Conservation (phyloP, 2,113 vertebrate genomes). For the Crotalus viridis region DNA sequence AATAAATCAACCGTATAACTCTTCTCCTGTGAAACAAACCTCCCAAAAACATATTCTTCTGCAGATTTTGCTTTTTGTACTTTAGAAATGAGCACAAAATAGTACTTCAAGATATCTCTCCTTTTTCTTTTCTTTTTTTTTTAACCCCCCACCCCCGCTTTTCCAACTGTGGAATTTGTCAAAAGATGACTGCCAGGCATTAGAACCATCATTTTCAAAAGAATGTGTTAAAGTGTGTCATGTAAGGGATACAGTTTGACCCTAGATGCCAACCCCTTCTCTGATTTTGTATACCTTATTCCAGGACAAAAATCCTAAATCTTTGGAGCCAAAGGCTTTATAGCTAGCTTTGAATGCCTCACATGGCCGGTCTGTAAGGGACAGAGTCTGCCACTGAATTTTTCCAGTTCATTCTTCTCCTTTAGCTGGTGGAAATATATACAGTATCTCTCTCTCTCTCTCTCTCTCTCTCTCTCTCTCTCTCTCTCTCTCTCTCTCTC, state of each 20-base stretch:
- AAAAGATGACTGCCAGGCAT: slow-evolving; percentile 11
- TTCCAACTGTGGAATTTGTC: slow-evolving; percentile 41
- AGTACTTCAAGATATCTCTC: slow-evolving; percentile 20
- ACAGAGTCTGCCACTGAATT: slow-evolving; percentile 45
- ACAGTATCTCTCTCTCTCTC: no score
- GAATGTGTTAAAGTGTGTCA: slow-evolving; percentile 19
- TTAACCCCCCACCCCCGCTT: not conserved
- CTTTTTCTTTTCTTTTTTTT: not conserved
- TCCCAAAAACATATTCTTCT: not conserved
- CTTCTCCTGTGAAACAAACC: not conserved
- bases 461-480: no score
- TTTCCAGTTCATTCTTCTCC: slow-evolving; percentile 50
- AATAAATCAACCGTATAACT: not conserved
- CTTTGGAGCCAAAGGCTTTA: slow-evolving; percentile 42
- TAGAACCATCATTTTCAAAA: slow-evolving; percentile 11
- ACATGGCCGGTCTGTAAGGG: slow-evolving; percentile 35
- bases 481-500: no score
- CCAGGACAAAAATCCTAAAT: slow-evolving; percentile 39
- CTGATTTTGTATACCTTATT: not conserved
- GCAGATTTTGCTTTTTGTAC: slow-evolving; percentile 19
- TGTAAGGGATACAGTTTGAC: slow-evolving; percentile 18
- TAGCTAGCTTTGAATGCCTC: slow-evolving; percentile 44
- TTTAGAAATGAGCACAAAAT: slow-evolving; percentile 16
- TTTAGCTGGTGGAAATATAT: slow-evolving; percentile 55
- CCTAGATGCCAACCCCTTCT: slow-evolving; percentile 24